Percentiles rank a stretch among this genome's conserved stretches.
Conservation (phyloP, 2,113 vertebrate species). For the Anhinga rufa region DNA sequence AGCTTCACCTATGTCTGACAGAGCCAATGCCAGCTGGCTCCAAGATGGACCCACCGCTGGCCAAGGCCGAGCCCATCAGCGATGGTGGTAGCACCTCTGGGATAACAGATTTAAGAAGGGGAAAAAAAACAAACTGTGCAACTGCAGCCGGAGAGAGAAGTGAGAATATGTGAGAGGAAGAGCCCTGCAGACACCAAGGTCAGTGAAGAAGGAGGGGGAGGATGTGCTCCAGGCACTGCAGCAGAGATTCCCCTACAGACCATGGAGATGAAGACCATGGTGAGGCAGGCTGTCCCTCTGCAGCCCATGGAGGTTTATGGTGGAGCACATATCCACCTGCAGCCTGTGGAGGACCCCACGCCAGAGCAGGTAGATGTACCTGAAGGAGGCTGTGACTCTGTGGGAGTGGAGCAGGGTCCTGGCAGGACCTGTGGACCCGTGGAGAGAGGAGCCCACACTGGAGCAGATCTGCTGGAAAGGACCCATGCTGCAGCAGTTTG, state of each 20-base stretch:
- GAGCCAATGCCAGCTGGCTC: background rate
- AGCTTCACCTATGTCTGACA: background rate
- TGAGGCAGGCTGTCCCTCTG: background rate
- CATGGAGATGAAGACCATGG: background rate
- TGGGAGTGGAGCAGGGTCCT: background rate
- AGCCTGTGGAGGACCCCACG: background rate
- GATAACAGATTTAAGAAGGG: background rate
- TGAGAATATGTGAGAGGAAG: background rate
- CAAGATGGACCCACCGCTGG: fast-evolving
- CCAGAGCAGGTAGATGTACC: background rate
- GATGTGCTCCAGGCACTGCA: background rate
- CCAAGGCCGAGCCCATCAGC: background rate
- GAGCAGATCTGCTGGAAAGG: background rate
- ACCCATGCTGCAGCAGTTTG: background rate
- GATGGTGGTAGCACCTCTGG: background rate
- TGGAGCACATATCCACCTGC: background rate
- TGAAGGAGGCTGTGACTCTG: background rate
- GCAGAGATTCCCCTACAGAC: background rate
- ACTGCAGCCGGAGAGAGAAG: background rate
- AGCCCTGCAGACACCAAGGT: background rate
- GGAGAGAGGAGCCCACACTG: background rate
- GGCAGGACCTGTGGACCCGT: too few species aligned
- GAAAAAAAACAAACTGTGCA: background rate
- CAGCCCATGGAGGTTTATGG: background rate
- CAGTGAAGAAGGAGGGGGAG: background rate